Evolutionary conservation across 1,140 invertebrate species (phyloP).

Genomic region (Bombus confusus): DNA sequence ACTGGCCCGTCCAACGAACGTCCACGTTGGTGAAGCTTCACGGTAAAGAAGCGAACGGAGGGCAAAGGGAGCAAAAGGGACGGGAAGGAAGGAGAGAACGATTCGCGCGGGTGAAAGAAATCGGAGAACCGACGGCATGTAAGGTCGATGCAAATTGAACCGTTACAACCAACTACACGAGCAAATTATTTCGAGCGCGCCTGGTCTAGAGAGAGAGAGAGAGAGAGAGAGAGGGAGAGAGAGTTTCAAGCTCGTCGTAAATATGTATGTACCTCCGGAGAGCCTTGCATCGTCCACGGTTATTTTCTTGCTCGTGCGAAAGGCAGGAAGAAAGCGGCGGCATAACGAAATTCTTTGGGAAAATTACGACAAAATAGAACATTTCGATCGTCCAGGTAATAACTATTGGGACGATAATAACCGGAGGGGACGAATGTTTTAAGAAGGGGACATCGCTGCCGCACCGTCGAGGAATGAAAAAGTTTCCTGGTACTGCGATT

Average conservation of each 20-base stretch:
- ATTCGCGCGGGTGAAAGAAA: not conserved
- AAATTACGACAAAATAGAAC: constrained; percentile 1
- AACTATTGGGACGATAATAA: no score
- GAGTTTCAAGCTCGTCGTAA: constrained; percentile 44
- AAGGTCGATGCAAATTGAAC: not conserved
- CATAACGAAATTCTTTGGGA: not conserved
- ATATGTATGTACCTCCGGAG: not conserved
- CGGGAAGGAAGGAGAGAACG: not conserved
- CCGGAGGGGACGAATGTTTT: not conserved
- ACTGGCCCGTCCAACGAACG: constrained; percentile 10
- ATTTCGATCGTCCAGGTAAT: not conserved
- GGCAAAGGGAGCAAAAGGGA: no score
- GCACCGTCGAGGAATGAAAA: not conserved
- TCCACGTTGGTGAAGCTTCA: not conserved
- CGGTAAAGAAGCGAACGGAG: no score
- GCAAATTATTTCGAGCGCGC: no score
- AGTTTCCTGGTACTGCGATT: not conserved
- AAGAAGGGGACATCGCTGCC: no score
- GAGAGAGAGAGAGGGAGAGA: not conserved
- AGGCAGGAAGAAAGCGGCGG: not conserved
- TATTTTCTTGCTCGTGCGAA: not conserved
- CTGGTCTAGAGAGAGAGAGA: not conserved
- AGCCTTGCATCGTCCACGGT: no score
- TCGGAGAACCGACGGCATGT: not conserved
- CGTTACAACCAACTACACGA: not conserved